phyloP scores from a whole-genome alignment of 2,797 vertebrate genomes.

The Bucorvus abyssinicus region DNA sequence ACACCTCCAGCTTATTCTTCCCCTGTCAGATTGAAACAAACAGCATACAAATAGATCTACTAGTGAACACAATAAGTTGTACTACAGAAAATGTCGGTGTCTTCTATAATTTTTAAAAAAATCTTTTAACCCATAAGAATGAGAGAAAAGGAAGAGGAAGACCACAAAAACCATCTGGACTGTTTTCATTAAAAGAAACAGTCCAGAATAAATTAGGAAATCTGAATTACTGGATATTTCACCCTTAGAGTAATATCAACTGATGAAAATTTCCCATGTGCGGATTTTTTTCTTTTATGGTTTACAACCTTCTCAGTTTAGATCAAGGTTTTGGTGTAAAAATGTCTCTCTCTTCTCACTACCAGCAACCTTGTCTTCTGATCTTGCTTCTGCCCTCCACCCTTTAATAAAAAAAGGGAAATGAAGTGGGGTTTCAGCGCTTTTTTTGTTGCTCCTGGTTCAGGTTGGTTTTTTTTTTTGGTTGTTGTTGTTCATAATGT shows the following conservation, averaged over 20 bases:
- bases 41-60: background rate
- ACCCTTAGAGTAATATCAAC: background rate
- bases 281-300: background rate
- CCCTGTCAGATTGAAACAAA: fast-evolving
- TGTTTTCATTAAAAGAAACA: background rate
- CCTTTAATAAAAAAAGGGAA: fast-evolving
- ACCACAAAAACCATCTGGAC: fast-evolving
- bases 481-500: background rate
- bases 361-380: background rate
- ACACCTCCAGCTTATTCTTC: background rate
- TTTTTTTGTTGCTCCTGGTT: background rate
- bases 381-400: background rate
- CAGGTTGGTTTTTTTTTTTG: background rate
- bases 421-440: fast-evolving
- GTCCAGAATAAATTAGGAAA: background rate
- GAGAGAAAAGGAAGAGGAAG: background rate
- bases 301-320: background rate
- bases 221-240: background rate
- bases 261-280: background rate
- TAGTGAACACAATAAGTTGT: background rate
- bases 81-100: fast-evolving
- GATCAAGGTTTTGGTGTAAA: background rate
- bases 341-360: background rate
- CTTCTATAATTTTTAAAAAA: too few species aligned
- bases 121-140: fast-evolving